Percentiles rank a stretch among this genome's conserved stretches.
Conservation (phyloP, 2,797 vertebrate species). For the Labroides dimidiatus region DNA sequence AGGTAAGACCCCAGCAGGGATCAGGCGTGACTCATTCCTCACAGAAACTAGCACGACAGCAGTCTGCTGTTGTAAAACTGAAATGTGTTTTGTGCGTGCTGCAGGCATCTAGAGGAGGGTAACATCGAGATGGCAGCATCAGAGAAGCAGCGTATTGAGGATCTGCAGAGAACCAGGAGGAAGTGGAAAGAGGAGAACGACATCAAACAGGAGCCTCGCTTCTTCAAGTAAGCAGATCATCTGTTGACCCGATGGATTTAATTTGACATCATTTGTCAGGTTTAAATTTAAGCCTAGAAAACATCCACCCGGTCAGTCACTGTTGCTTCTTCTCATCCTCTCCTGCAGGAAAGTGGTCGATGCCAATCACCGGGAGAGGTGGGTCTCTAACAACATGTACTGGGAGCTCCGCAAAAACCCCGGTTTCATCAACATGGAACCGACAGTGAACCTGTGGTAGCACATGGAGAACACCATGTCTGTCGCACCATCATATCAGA, state of each 20-base stretch:
- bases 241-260: background rate
- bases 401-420: conserved; percentile 98
- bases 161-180: conserved; percentile 92
- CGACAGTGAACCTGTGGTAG: conserved; percentile 91
- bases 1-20: conserved; percentile 80
- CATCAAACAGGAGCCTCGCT: conserved; percentile 92
- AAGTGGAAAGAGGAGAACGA: conserved; percentile 94
- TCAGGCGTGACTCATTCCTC: background rate
- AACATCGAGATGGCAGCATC: conserved; percentile 91
- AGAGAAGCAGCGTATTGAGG: conserved; percentile 97
- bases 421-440: conserved; percentile 96
- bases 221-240: conserved; percentile 93
- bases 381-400: conserved; percentile 96
- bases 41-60: background rate
- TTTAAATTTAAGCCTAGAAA: background rate
- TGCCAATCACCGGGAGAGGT: conserved; percentile 94
- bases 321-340: background rate
- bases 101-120: conserved; percentile 94
- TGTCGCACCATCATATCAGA: conserved; percentile 79
- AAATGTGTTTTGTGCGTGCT: conserved; percentile 2
- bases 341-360: conserved; percentile 92
- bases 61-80: background rate
- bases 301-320: background rate
- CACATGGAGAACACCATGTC: conserved; percentile 74
- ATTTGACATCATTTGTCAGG: background rate